Base-by-base conservation (phyloP, 2,888 invertebrate genomes). In the Meiosimyza decipiens region DNA sequence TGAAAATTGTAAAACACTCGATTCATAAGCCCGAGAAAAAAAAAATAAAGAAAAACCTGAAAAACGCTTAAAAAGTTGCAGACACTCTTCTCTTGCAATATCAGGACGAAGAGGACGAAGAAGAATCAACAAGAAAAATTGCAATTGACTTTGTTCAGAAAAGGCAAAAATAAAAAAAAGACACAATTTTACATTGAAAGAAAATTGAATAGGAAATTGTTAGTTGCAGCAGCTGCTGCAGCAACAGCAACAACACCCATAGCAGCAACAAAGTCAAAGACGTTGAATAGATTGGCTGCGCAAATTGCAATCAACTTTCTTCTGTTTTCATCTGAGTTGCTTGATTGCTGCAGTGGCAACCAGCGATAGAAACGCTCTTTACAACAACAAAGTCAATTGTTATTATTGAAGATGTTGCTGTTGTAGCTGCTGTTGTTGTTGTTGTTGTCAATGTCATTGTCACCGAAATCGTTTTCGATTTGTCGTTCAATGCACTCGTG, bases 261-360 rank as follows among this genome's bases (percentile, higher is more conserved):
- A 7, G 28, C 16, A 66, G 40, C 54, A 57, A 57, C 57, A 67
- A 67, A n/a, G 15, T 40, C 68, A 68, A 66, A 68, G 68, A 68
- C 50, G 59, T 28, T 68, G 68, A 68, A 68, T 68, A 59, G 74
- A 67, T 76, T 76, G 74, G 66, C 73, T 73, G 74, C 76, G 71
- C 62, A 74, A 73, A 74, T 67, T 71, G 74, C 70, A 72, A 76
- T 76, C 60, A 71, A 73, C 13, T 74, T 73, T 70, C 72, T 74
- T 70, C 63, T 72, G 47, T 63, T 63, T 49, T 71, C 66, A 65
- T 57, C 50, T 62, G 54, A 40, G 51, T 69, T 71, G 50, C 69
- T 60, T 52, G 59, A 55, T 62, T 70, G 73, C 59, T 71, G 70
- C 75, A 73, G 68, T 72, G 75, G 62, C 72, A 55, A 62, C 51